Evolutionary conservation across 2,113 vertebrate species (phyloP), one percentile per base, ranked within the genome.

Genomic region (Phaethornis superciliosus): DNA sequence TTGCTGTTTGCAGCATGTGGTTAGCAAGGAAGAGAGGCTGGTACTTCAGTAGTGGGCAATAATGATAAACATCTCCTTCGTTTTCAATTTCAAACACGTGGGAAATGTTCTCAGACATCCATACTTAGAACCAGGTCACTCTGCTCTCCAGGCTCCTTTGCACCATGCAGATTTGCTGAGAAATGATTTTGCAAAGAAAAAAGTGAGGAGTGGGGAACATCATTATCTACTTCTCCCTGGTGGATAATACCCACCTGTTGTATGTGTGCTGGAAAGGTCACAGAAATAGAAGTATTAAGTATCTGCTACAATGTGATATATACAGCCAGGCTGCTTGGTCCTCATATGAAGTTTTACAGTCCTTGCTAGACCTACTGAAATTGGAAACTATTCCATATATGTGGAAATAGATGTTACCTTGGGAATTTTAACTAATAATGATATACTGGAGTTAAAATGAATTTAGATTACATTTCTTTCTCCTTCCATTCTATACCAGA

Each of bases 41-140:
- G 69, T 28, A 24, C 79, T 82, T 88, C 33, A n/a, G 1, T 35
- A 79, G 80, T 4, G 44, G 58, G 64, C 63, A 91, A 4, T 91
- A 93, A 89, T 63, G 56, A 46, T 67, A 76, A 95, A 94, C 94
- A 96, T 91, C 95, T 95, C 90, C 86, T 78, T 92, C 52, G 33
- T 85, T 30, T 88, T 89, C 93, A 79, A 65, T 69, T 71, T 55
- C 14, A 40, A 54, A 55, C 49, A 24, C 2, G 58, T 58, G 91
- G 86, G 92, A 13, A 59, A 28, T 28, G 62, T 89, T 81, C 84
- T 94, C 86, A 19, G 52, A 92, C 88, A 75, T 27, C 49, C 40
- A 12, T n/a, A 5, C 55, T 83, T 54, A 28, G 55, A 94, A 62
- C 75, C 83, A 75, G 68, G 46, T 60, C 5, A 0, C 35, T 86